A percentile compares a stretch with the other conserved stretches of the same genome.
phyloP scores from a whole-genome alignment of 2,797 vertebrate species.

The Microctenopoma steveboyesi region DNA sequence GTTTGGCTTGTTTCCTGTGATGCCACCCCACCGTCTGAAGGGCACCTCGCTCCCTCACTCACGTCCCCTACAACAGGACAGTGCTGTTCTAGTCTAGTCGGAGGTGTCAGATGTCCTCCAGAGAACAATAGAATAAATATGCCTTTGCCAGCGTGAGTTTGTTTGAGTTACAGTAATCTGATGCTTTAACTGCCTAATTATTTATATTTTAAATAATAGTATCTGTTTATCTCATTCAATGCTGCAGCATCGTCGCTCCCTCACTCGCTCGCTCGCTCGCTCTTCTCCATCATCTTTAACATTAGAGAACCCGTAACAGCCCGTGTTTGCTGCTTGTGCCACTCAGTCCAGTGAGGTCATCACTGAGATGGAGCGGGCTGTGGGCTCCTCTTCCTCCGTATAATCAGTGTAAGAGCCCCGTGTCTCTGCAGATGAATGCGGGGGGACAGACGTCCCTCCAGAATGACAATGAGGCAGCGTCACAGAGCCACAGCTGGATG shows the following conservation, averaged over 20 bases:
- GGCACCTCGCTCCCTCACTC: constrained; percentile 40
- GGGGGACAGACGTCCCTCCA: constrained; percentile 52
- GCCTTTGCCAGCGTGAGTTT: not conserved
- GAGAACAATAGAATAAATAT: not conserved
- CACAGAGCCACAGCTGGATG: constrained; percentile 67
- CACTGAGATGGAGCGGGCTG: constrained; percentile 18
- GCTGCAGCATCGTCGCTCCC: too few species aligned
- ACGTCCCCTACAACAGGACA: constrained; percentile 23
- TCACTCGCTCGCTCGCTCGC: too few species aligned
- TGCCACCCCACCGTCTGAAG: constrained; percentile 33
- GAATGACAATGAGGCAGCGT: constrained; percentile 77
- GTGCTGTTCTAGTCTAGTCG: not conserved
- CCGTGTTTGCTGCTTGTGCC: not conserved
- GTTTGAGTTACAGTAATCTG: too few species aligned
- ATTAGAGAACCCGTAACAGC: not conserved
- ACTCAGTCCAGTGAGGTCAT: constrained; percentile 38
- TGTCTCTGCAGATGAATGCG: constrained; percentile 54
- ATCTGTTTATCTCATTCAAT: too few species aligned
- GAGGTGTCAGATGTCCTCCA: constrained; percentile 19
- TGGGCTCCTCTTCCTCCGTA: constrained; percentile 34
- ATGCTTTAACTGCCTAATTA: too few species aligned
- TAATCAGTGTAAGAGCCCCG: constrained; percentile 70
- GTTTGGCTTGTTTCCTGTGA: constrained; percentile 21
- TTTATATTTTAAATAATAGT: too few species aligned
- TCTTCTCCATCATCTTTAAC: too few species aligned